Base-by-base conservation (phyloP, 2,888 invertebrate genomes). In the Palloptera scutellata region DNA sequence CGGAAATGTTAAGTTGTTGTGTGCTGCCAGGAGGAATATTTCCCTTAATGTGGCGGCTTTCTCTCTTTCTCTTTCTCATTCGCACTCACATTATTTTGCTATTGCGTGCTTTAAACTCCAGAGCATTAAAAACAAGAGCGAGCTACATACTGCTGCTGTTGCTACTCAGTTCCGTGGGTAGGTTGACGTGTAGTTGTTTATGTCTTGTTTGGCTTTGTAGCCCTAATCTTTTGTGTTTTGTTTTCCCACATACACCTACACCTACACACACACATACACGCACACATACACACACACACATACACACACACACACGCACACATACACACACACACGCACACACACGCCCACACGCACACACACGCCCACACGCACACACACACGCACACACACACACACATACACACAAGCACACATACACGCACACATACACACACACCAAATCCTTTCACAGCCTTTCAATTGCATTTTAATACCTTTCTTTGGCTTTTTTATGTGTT, bases 291-390 rank as follows among this genome's bases (percentile, higher is more conserved):
- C 13, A 12, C n/a, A 30, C 41, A 13, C 19, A 45, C 45, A 19
- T 6, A 30, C 12, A 20, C 6, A 9, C n/a, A 30, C 8, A n/a
- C 15, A 6, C 19, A n/a, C 43, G n/a, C n/a, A n/a, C n/a, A n/a
- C n/a, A n/a, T n/a, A n/a, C n/a, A 67, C 55, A 58, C 66, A 65
- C 64, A 59, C 55, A 51, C 58, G 64, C 52, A 59, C 58, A 43
- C 55, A 57, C 63, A 64, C 69, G 65, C 66, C 65, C 63, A 64
- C 10, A n/a, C n/a, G n/a, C n/a, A n/a, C n/a, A n/a, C n/a, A n/a
- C n/a, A n/a, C n/a, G n/a, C n/a, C n/a, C n/a, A n/a, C 11, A n/a
- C 1, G 62, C 65, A 64, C 43, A 13, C 12, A 58, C 11, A 19
- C 40, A 13, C 42, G 58, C 11, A 52, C 40, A 41, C 51, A 48